These are phyloP conservation scores for Bembecia ichneumoniformis DNA, from an alignment of 2,888 invertebrate genomes.

Conservation along the genomic window DNA sequence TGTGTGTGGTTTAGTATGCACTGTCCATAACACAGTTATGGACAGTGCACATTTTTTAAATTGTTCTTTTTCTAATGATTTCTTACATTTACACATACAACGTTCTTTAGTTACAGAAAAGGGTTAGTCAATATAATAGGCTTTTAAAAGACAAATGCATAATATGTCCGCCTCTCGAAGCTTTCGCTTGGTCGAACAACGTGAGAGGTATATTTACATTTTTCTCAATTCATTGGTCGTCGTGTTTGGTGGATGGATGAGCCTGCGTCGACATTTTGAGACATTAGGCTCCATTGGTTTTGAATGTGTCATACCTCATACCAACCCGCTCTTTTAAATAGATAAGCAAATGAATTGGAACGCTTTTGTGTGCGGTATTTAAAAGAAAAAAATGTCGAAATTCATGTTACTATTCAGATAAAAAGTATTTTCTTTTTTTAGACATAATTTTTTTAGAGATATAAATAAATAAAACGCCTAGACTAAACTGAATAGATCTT, in stretches of 20 bases:
- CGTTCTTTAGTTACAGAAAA: neutral
- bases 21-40: too few species aligned
- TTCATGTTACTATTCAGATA: too few species aligned
- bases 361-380: conserved; percentile 44
- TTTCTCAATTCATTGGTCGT: conserved; percentile 41
- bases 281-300: conserved; percentile 66
- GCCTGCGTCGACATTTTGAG: conserved; percentile 52
- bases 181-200: conserved; percentile 34
- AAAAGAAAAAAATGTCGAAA: conserved; percentile 23
- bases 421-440: too few species aligned
- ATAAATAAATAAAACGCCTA: too few species aligned
- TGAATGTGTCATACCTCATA: conserved; percentile 52
- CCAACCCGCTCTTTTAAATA: conserved; percentile 58
- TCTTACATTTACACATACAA: neutral
- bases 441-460: too few species aligned
- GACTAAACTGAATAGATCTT: too few species aligned
- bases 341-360: conserved; percentile 72
- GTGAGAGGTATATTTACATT: conserved; percentile 47
- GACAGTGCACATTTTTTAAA: too few species aligned
- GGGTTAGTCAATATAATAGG: neutral
- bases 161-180: conserved; percentile 26
- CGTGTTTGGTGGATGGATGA: conserved; percentile 47
- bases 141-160: conserved; percentile 8
- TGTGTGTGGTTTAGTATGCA: too few species aligned
- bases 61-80: neutral